Base-by-base conservation (phyloP, 2,888 invertebrate species). In the Eustalomyia histrio region DNA sequence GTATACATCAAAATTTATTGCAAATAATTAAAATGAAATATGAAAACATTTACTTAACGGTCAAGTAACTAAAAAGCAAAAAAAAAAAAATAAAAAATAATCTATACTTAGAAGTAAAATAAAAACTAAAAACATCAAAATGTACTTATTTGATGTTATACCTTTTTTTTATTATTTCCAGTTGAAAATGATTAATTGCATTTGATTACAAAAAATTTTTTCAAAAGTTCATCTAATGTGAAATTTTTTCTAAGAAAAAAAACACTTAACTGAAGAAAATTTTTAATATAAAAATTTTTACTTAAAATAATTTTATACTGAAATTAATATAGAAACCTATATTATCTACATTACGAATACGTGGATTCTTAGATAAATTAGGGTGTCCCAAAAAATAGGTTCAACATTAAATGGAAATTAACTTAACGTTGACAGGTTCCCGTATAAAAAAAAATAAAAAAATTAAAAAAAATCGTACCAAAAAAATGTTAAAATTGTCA, bases 11-110 rank as follows among this genome's bases (percentile, higher is more conserved):
- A 72, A 72, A 72, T 78, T 64, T 53, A 69, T 73, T 58, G 64
- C 58, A 72, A 80, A 76, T 73, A 76, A 73, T 80, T 80, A 61
- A 80, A 69, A 73, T 76, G 69, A 65, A 64, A 74, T 74, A 74
- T 64, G 61, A 76, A 80, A 71, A 79, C 53, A 74, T 69, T 64
- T 60, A 47, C 65, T 75, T 75, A 71, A 63, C 55, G 75, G 71
- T 61, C 75, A 52, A 52, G 33, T 43, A 72, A 47, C 18, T 47
- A 47, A 61, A 57, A 33, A 17, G 18, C 10, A 43, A 21, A 24
- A 60, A 16, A 21, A 55, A 43, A 29, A 63, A 29, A 50, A 61
- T n/a, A n/a, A n/a, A n/a, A n/a, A n/a, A n/a, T n/a, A n/a, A 16
- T 8, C 8, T 47, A 53, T 35, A 52, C 10, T 75, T 53, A 18